These are phyloP conservation scores for Lordiphosa clarofinis DNA, from an alignment of 1,140 invertebrate species.

Conservation along the genomic window DNA sequence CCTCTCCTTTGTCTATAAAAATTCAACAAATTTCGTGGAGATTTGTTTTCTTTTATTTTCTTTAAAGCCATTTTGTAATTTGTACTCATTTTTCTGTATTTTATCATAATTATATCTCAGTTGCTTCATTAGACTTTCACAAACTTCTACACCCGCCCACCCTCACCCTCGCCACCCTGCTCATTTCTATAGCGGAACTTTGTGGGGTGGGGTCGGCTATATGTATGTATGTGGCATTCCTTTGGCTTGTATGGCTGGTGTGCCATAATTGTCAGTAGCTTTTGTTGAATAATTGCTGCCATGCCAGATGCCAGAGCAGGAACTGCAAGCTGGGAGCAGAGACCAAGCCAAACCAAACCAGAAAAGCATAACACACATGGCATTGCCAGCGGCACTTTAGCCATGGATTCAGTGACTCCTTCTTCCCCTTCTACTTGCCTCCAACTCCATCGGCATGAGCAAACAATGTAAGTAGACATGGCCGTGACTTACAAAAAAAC, in stretches of 20 bases:
- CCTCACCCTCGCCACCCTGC: no score
- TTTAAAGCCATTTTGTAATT: no score
- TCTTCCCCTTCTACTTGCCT: constrained; percentile 11
- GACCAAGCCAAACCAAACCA: constrained; percentile 20
- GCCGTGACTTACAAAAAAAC: constrained; percentile 32
- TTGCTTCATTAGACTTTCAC: no score
- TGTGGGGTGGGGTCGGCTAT: neutral
- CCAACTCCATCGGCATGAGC: constrained; percentile 30
- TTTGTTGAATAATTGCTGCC: constrained; percentile 75
- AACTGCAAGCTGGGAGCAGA: constrained; percentile 5
- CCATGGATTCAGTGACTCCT: constrained; percentile 15
- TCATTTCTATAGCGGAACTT: no score
- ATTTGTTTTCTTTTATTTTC: no score
- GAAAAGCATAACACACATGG: constrained; percentile 41
- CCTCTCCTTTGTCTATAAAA: no score
- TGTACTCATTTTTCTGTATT: no score
- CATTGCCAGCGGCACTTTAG: constrained; percentile 46
- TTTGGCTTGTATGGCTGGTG: constrained; percentile 59
- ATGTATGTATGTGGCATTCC: constrained; percentile 32
- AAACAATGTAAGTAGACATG: constrained; percentile 33
- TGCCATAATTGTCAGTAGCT: constrained; percentile 76
- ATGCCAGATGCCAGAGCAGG: constrained; percentile 64
- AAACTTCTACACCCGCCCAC: no score
- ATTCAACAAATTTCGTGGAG: no score
- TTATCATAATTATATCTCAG: no score